phyloP scores from a whole-genome alignment of 2,888 invertebrate genomes.

The Anagyrus pseudococci region DNA sequence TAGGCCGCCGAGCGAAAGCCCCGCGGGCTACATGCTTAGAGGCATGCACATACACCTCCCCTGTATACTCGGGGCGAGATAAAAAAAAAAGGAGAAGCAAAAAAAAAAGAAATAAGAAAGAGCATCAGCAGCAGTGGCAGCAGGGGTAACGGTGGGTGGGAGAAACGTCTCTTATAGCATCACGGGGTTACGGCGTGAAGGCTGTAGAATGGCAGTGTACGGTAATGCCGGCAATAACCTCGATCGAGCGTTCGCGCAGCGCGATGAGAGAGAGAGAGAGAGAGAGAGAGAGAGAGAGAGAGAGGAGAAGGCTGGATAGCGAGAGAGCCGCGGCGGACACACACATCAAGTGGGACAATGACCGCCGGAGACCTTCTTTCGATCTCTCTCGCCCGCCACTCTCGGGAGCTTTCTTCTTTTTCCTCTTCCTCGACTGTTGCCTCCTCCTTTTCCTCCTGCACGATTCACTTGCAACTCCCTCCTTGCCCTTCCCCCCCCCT shows the following conservation, averaged over 20 bases:
- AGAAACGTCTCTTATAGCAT: no score
- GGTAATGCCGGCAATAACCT: slow-evolving; percentile 23
- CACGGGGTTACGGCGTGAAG: not conserved
- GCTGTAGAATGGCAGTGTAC: not conserved
- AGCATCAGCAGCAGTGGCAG: not conserved
- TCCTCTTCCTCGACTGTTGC: slow-evolving; percentile 21
- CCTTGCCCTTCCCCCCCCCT: slow-evolving; percentile 10
- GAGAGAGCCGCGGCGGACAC: no score
- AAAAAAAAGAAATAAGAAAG: slow-evolving; percentile 20
- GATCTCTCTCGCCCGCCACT: slow-evolving; percentile 21
- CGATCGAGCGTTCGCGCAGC: slow-evolving; percentile 15
- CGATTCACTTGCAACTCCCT: slow-evolving; percentile 34
- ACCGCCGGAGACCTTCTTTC: slow-evolving; percentile 62
- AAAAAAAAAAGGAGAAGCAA: slow-evolving; percentile 30
- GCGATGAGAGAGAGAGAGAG: slow-evolving; percentile 5
- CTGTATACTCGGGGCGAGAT: no score
- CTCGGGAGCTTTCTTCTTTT: slow-evolving; percentile 36
- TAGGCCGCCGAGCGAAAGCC: slow-evolving; percentile 10
- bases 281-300: slow-evolving; percentile 2
- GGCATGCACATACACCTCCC: slow-evolving; percentile 2
- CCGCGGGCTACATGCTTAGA: not conserved
- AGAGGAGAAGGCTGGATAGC: no score
- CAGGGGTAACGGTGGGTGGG: not conserved
- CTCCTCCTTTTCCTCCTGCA: not conserved
- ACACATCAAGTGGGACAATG: slow-evolving; percentile 58